Conservation (phyloP, 1,140 invertebrate species). For the Brachionus plicatilis region DNA sequence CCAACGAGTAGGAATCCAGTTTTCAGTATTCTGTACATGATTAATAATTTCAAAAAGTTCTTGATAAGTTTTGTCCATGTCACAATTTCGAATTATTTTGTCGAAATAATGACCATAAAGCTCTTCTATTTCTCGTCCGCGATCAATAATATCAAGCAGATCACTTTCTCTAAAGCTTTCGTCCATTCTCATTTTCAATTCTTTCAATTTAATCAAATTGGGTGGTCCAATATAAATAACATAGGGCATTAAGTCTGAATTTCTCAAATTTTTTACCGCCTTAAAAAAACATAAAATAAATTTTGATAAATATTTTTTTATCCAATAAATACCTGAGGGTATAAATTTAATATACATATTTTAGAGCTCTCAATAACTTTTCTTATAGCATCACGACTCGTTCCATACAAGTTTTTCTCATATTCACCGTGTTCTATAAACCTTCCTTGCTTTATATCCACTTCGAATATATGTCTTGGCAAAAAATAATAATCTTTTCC, state of each 20-base stretch:
- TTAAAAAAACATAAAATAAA: background rate
- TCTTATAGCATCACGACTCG: slow-evolving; percentile 84
- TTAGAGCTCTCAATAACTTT: slow-evolving; percentile 85
- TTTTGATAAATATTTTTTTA: background rate
- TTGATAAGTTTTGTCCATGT: slow-evolving; percentile 85
- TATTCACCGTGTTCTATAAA: slow-evolving; percentile 97
- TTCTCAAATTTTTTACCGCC: slow-evolving; percentile 80
- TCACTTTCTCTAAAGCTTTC: slow-evolving; percentile 73
- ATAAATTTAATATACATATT: slow-evolving; percentile 90
- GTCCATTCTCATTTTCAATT: slow-evolving; percentile 74
- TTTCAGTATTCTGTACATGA: slow-evolving; percentile 84
- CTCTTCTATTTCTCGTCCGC: slow-evolving; percentile 90
- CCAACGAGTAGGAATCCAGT: slow-evolving; percentile 89
- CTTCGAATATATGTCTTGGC: slow-evolving; percentile 83
- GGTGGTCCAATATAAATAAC: slow-evolving; percentile 93
- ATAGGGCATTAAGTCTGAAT: slow-evolving; percentile 89
- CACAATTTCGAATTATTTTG: slow-evolving; percentile 91
- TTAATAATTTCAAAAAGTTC: slow-evolving; percentile 87
- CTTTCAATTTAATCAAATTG: slow-evolving; percentile 83
- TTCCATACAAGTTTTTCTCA: slow-evolving; percentile 94
- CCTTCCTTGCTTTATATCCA: slow-evolving; percentile 80
- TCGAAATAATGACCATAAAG: slow-evolving; percentile 93
- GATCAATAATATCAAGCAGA: slow-evolving; percentile 89
- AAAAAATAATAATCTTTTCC: slow-evolving; percentile 97
- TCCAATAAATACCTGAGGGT: slow-evolving; percentile 61